Base-by-base conservation (phyloP, 2,113 vertebrate genomes). In the Notarius lentiginosus region DNA sequence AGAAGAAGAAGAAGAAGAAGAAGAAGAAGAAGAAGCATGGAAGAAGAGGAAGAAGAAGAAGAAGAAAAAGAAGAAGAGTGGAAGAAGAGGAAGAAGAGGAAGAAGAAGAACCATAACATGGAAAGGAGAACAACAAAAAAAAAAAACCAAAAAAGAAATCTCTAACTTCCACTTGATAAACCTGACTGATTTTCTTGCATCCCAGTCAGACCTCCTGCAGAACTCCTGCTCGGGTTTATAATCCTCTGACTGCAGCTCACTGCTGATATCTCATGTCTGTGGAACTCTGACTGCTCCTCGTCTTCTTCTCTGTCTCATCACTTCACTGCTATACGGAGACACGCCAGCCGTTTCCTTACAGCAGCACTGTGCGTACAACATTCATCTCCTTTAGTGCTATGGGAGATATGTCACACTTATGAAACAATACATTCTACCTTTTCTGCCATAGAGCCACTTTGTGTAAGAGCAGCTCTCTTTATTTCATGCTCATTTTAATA, bases 191-290 rank as follows among this genome's bases (percentile, higher is more conserved):
- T 85, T 65, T 87, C 83, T 55, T 82, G 60, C 60, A 49, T 82
- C 84, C 10, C 80, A 49, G 61, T 61, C 66, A 81, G 70, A 73
- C 18, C 47, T 34, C 68, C 49, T 79, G 27, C 58, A 51, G 61
- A 72, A 87, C 66, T 85, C 79, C 55, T 85, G 34, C 34, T 41
- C 18, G 66, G 79, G 82, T 75, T 87, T 53, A 79, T 82, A 85
- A 77, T 5, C 81, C 70, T 51, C n/a, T 5, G 10, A 70, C 72
- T 76, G n/a, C 77, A 58, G 68, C 51, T 61, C 68, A 76, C 63
- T 30, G 63, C 65, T 66, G 63, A 34, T 41, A 53, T 77, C 24
- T 51, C 82, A 53, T 49, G 27, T 84, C 34, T 87, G 34, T 34
- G 17, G 47, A 56, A 53, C 10, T 58, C 47, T 60, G 61, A 27